phyloP scores from a whole-genome alignment of 1,140 invertebrate species.

The Drusus annulatus region DNA sequence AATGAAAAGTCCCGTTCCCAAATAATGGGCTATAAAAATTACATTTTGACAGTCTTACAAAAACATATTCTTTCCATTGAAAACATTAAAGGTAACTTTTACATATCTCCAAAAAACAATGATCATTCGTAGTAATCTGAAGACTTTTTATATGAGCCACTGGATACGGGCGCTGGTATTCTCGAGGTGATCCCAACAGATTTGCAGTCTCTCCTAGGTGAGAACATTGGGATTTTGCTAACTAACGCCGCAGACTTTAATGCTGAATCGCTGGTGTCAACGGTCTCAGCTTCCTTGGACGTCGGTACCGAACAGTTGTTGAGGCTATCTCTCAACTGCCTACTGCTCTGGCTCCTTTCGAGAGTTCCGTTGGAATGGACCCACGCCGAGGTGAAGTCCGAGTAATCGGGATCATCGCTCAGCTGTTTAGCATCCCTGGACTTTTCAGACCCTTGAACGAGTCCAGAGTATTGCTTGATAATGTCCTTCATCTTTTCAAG shows the following conservation, averaged over 20 bases:
- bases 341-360: slow-evolving; percentile 71
- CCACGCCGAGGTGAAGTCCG: slow-evolving; percentile 81
- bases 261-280: slow-evolving; percentile 54
- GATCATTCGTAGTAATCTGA: slow-evolving; percentile 58
- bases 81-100: slow-evolving; percentile 25
- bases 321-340: slow-evolving; percentile 63
- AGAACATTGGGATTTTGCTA: slow-evolving; percentile 60
- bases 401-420: slow-evolving; percentile 75
- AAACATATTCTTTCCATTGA: slow-evolving; percentile 9
- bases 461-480: slow-evolving; percentile 76
- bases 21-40: not conserved
- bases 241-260: slow-evolving; percentile 64
- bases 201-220: slow-evolving; percentile 74
- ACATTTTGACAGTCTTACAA: not conserved
- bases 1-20: slow-evolving; percentile 19
- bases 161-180: slow-evolving; percentile 73
- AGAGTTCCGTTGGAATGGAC: slow-evolving; percentile 80
- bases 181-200: slow-evolving; percentile 67
- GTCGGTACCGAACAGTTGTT: slow-evolving; percentile 55
- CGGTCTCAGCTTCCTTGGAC: slow-evolving; percentile 42
- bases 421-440: slow-evolving; percentile 64
- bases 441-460: slow-evolving; percentile 63
- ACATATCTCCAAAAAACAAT: not conserved
- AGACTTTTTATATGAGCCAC: slow-evolving; percentile 66
- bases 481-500: slow-evolving; percentile 81